phyloP scores from a whole-genome alignment of 2,113 vertebrate genomes.

The Tachuris rubrigastra region DNA sequence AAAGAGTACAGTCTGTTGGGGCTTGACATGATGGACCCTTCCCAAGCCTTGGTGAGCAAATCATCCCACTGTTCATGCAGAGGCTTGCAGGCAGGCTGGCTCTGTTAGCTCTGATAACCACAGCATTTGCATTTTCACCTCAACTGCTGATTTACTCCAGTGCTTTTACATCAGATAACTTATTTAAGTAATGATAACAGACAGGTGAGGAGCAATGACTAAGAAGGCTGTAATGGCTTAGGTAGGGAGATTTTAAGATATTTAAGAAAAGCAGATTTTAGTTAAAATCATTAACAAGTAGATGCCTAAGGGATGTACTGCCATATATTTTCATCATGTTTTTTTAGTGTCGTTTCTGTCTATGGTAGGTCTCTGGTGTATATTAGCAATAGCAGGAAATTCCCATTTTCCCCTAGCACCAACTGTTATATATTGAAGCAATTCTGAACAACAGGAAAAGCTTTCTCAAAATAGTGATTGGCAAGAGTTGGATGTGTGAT shows the following conservation, averaged over 20 bases:
- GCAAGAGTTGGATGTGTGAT: neutral
- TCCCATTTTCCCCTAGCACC: neutral
- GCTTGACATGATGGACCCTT: neutral
- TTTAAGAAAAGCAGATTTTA: neutral
- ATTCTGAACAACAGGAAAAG: neutral
- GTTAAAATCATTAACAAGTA: neutral
- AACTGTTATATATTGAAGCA: neutral
- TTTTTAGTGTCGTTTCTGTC: neutral
- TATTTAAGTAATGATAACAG: neutral
- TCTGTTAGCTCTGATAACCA: conserved; percentile 37
- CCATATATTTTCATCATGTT: neutral
- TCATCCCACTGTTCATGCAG: neutral
- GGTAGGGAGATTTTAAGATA: neutral
- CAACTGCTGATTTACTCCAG: neutral
- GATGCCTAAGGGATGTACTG: neutral
- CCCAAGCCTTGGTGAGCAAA: neutral
- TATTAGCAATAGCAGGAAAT: neutral
- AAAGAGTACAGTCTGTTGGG: neutral
- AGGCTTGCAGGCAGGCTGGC: neutral
- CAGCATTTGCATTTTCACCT: conserved; percentile 16
- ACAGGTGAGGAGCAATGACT: neutral
- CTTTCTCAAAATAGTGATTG: neutral
- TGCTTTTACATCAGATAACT: conserved; percentile 12
- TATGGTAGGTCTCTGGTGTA: neutral
- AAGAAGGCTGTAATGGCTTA: neutral